Base-by-base conservation (phyloP, 2,888 invertebrate genomes). In the Gandaritis pyraliata region DNA sequence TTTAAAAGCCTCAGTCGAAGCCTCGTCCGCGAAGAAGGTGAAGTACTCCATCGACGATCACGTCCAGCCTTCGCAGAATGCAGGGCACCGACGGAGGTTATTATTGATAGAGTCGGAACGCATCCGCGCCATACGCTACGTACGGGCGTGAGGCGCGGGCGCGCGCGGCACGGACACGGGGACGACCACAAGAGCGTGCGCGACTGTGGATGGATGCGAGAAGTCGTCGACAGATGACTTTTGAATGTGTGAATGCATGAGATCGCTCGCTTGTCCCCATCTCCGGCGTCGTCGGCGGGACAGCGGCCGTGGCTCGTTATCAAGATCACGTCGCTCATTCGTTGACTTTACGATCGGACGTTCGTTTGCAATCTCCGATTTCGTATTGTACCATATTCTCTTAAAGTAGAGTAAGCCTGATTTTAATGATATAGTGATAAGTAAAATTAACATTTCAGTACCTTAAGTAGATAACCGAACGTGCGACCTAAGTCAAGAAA, bases 401-500 rank as follows among this genome's bases (percentile, higher is more conserved):
- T 83, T 79, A 85, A 83, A 83, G 80, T 90, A 91, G 88, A 68
- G 61, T 90, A 88, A 88, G 88, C 85, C 83, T 87, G 86, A 88
- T 84, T 84, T 81, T 87, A 85, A 87, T 86, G 33, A 33, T 71
- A 81, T 90, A 91, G 88, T 83, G 81, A 82, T 91, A 90, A 85
- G 86, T 88, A 85, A 89, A 88, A 85, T 76, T 88, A 85, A 87
- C 79, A 85, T 87, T 90, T 85, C 87, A 85, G 90, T 91, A 91
- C 88, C 88, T 90, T 88, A 90, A 90, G 89, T 91, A 91, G 89
- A 87, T 86, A 90, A 87, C 88, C 87, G 88, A 91, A 90, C 88
- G 87, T 88, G 91, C 90, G 91, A 90, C 91, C 90, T 90, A 88
- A 91, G 91, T 92, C 92, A 91, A 86, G 86, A 85, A 85, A 87